Evolutionary conservation across 2,888 invertebrate species (phyloP).

Genomic region (Brachycybe producta): DNA sequence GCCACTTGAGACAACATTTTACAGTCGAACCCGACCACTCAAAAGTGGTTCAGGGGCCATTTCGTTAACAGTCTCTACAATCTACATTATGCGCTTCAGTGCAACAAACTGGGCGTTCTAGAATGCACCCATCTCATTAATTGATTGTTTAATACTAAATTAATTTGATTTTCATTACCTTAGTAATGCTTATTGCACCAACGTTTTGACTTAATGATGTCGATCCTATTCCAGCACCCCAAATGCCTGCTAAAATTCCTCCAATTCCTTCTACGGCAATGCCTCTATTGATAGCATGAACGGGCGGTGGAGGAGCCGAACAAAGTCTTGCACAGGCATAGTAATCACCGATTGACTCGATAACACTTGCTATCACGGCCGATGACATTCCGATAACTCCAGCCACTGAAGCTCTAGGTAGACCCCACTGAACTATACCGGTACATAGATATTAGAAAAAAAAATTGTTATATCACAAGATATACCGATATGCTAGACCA

Average conservation of each 20-base stretch:
- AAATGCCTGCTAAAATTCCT: constrained; percentile 68
- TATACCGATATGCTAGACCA: too few relatives aligned
- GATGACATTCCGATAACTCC: constrained; percentile 19
- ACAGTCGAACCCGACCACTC: too few relatives aligned
- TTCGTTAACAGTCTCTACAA: too few relatives aligned
- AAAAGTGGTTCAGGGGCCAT: too few relatives aligned
- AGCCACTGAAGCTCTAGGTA: constrained; percentile 17
- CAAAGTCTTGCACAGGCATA: constrained; percentile 38
- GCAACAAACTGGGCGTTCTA: too few relatives aligned
- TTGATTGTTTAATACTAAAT: too few relatives aligned
- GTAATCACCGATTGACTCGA: constrained; percentile 34
- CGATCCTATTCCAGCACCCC: constrained; percentile 76
- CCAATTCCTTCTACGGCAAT: constrained; percentile 67
- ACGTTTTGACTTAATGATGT: constrained; percentile 84
- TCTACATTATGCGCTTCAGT: too few relatives aligned
- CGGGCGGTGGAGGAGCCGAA: constrained; percentile 66
- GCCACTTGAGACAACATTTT: too few relatives aligned
- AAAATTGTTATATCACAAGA: too few relatives aligned
- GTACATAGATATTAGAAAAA: background rate
- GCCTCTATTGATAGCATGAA: constrained; percentile 76
- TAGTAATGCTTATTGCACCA: constrained; percentile 74
- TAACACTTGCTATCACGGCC: constrained; percentile 19
- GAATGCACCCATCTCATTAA: too few relatives aligned
- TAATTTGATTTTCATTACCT: constrained; percentile 36
- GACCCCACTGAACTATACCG: constrained; percentile 19